phyloP scores from a whole-genome alignment of 2,888 invertebrate species.

The Coremacera marginata region DNA sequence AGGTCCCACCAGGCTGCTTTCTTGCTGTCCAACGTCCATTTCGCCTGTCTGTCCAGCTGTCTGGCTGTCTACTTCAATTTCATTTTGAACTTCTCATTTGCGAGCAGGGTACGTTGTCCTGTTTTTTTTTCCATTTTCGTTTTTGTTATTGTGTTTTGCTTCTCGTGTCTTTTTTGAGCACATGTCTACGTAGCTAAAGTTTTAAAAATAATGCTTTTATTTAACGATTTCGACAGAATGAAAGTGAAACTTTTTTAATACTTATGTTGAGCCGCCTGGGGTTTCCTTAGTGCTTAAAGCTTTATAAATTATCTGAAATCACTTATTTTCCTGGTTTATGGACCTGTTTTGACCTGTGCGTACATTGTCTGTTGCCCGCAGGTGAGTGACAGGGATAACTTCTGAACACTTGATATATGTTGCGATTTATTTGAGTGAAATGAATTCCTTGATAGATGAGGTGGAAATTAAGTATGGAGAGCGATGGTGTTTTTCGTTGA shows the following conservation, averaged over 20 bases:
- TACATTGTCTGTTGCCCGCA: not conserved
- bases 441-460: conserved; percentile 36
- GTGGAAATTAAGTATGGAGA: not conserved
- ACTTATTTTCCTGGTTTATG: not conserved
- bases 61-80: conserved; percentile 29
- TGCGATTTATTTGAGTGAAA: conserved; percentile 46
- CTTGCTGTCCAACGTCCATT: conserved; percentile 3
- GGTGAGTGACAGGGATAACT: not conserved
- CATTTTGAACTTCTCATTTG: conserved; percentile 15
- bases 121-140: not conserved
- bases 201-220: conserved; percentile 26
- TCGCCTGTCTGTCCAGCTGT: conserved; percentile 7
- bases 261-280: not conserved
- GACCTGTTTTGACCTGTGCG: not conserved
- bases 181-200: conserved; percentile 12
- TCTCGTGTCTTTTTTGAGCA: not conserved
- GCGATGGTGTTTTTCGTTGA: not conserved
- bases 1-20: not conserved
- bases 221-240: conserved; percentile 14
- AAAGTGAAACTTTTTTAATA: conserved; percentile 4
- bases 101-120: not conserved
- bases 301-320: not conserved
- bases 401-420: conserved; percentile 42
- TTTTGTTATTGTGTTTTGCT: not conserved
- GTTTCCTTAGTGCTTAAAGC: not conserved